These are phyloP conservation scores for Acanthurus leucopareius DNA, from an alignment of 2,797 vertebrate species.

Conservation along the genomic window DNA sequence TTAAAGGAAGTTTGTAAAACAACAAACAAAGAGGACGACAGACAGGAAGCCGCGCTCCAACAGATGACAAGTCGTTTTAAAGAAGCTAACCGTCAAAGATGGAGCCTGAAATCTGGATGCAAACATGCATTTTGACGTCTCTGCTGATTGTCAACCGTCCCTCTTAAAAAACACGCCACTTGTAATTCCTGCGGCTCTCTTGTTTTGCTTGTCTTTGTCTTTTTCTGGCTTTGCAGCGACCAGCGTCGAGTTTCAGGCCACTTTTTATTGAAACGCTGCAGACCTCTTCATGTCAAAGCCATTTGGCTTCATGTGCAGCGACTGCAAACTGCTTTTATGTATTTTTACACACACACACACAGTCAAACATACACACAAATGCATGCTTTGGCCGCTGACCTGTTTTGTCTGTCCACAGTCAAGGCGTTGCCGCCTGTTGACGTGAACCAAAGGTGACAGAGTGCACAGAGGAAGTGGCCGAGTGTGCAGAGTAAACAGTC, in stretches of 20 bases:
- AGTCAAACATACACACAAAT: slow-evolving; percentile 6
- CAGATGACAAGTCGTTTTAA: slow-evolving; percentile 12
- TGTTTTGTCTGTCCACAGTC: slow-evolving; percentile 25
- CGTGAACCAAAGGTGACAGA: slow-evolving; percentile 27
- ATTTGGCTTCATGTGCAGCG: background rate
- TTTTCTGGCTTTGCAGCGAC: slow-evolving; percentile 15
- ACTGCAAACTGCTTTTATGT: slow-evolving; percentile 23
- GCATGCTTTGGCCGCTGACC: slow-evolving; percentile 45
- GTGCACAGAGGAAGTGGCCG: slow-evolving; percentile 12
- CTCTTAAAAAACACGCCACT: slow-evolving; percentile 24
- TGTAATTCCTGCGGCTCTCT: slow-evolving; percentile 35
- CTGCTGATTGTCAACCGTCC: slow-evolving; percentile 49
- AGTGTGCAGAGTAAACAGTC: slow-evolving; percentile 13
- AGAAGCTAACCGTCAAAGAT: slow-evolving; percentile 33
- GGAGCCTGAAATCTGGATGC: slow-evolving; percentile 3
- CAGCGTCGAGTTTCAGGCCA: slow-evolving; percentile 33
- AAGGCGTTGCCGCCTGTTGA: slow-evolving; percentile 19
- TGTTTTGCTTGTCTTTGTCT: slow-evolving; percentile 34
- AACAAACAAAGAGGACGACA: slow-evolving; percentile 22
- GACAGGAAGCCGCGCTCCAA: background rate
- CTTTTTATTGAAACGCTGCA: slow-evolving; percentile 15
- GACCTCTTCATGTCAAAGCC: slow-evolving; percentile 28
- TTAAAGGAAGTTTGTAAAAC: slow-evolving; percentile 13
- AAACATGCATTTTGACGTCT: slow-evolving; percentile 42
- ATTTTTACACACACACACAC: slow-evolving; percentile 14